Conservation (phyloP, 2,888 invertebrate species). For the Hylaea fasciaria region DNA sequence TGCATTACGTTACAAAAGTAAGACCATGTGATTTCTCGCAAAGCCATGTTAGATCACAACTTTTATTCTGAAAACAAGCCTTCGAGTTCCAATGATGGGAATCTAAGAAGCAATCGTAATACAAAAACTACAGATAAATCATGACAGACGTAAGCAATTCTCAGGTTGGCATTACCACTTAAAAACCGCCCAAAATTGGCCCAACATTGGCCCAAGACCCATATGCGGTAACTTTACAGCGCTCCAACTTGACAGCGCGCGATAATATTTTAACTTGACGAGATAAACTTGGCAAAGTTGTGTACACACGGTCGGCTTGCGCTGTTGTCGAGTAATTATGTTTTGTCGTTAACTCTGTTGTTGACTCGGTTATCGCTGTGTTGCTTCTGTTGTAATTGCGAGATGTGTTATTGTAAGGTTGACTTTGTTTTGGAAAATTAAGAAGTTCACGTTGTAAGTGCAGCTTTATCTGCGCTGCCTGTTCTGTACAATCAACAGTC, state of each 20-base stretch:
- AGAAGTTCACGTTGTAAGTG: conserved; percentile 5
- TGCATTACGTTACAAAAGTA: no score
- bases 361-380: conserved; percentile 19
- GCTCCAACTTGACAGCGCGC: conserved; percentile 34
- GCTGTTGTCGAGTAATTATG: conserved; percentile 32
- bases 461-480: neutral
- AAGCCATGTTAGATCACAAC: no score
- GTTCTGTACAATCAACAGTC: no score
- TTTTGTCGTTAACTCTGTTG: conserved; percentile 29
- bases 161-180: conserved; percentile 3
- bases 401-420: conserved; percentile 20
- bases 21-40: no score
- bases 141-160: conserved; percentile 1
- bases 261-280: conserved; percentile 50
- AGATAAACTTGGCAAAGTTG: conserved; percentile 43
- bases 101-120: no score
- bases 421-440: conserved; percentile 15
- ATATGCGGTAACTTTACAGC: conserved; percentile 37
- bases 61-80: no score
- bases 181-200: neutral
- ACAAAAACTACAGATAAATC: no score
- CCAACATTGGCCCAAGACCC: conserved; percentile 6
- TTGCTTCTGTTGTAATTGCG: conserved; percentile 23
- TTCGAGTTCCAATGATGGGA: no score
- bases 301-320: conserved; percentile 28